phyloP scores from a whole-genome alignment of 1,140 invertebrate species.

The Drosophila gunungcola region DNA sequence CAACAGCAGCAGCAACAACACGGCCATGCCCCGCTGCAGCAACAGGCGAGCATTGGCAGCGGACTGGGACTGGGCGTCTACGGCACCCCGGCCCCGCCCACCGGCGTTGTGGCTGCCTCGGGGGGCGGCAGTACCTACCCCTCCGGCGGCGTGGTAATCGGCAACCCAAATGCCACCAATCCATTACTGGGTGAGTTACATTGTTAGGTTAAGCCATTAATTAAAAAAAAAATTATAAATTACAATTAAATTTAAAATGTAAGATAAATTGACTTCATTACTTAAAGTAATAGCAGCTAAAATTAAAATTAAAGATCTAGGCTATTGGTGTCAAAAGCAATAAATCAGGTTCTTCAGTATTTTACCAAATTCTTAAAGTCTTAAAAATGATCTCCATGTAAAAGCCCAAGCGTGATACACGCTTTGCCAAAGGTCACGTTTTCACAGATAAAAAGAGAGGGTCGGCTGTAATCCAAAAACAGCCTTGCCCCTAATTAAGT shows the following conservation, averaged over 20 bases:
- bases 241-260: too few relatives aligned
- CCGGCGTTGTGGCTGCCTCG: constrained; percentile 38
- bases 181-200: constrained; percentile 77
- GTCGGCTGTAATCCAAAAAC: constrained; percentile 20
- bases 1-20: constrained; percentile 54
- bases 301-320: too few relatives aligned
- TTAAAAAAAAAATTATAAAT: too few relatives aligned
- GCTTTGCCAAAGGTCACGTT: constrained; percentile 17
- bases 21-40: constrained; percentile 58
- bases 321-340: too few relatives aligned
- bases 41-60: constrained; percentile 67
- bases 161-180: constrained; percentile 81
- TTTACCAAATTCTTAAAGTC: too few relatives aligned
- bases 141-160: constrained; percentile 75
- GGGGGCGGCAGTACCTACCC: constrained; percentile 63
- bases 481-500: constrained; percentile 41
- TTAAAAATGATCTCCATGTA: background rate
- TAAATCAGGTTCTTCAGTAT: too few relatives aligned
- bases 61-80: constrained; percentile 59
- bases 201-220: background rate
- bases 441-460: background rate
- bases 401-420: constrained; percentile 1
- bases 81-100: constrained; percentile 62
- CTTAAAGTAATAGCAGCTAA: too few relatives aligned
- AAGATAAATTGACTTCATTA: too few relatives aligned